Percentiles rank a stretch among this genome's conserved stretches.
These are phyloP conservation scores for Plectrocnemia conspersa DNA, from an alignment of 1,140 invertebrate genomes.

Conservation along the genomic window DNA sequence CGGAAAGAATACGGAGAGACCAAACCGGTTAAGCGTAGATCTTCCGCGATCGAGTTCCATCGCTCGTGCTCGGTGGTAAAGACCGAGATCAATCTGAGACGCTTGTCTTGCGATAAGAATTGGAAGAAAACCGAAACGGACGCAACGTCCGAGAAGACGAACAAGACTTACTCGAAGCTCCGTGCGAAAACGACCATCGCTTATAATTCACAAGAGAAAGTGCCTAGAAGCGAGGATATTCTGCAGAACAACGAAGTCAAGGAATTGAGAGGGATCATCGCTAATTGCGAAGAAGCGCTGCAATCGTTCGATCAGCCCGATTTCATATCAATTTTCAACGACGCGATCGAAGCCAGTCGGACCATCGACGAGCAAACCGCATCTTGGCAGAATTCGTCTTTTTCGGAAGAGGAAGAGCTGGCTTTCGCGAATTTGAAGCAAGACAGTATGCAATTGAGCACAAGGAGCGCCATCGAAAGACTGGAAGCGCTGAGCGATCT, in stretches of 20 bases:
- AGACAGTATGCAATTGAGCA: slow-evolving; percentile 5
- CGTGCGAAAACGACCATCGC: not conserved
- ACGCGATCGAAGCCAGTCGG: not conserved
- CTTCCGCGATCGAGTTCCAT: slow-evolving; percentile 26
- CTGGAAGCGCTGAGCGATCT: slow-evolving; percentile 46
- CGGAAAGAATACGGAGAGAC: slow-evolving; percentile 6
- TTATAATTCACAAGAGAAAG: not conserved
- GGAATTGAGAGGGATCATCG: slow-evolving; percentile 16
- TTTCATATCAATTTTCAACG: slow-evolving; percentile 34
- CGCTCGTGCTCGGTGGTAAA: slow-evolving; percentile 15
- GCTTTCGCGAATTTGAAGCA: not conserved
- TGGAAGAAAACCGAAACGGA: not conserved
- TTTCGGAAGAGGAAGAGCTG: slow-evolving; percentile 7
- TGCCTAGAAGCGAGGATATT: too few species aligned
- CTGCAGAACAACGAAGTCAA: slow-evolving; percentile 11
- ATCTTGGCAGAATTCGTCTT: slow-evolving; percentile 1
- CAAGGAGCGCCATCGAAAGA: slow-evolving; percentile 45
- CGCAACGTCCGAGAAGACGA: not conserved
- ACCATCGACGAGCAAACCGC: slow-evolving; percentile 11
- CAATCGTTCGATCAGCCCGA: slow-evolving; percentile 31
- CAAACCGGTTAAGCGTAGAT: slow-evolving; percentile 22
- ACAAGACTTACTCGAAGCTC: not conserved
- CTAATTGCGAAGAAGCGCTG: slow-evolving; percentile 20
- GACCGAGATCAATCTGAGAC: slow-evolving; percentile 10
- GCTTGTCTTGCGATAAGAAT: slow-evolving; percentile 20